Percentiles rank a stretch among this genome's conserved stretches.
phyloP scores from a whole-genome alignment of 2,797 vertebrate genomes.

The Typhlichthys eigenmanni region DNA sequence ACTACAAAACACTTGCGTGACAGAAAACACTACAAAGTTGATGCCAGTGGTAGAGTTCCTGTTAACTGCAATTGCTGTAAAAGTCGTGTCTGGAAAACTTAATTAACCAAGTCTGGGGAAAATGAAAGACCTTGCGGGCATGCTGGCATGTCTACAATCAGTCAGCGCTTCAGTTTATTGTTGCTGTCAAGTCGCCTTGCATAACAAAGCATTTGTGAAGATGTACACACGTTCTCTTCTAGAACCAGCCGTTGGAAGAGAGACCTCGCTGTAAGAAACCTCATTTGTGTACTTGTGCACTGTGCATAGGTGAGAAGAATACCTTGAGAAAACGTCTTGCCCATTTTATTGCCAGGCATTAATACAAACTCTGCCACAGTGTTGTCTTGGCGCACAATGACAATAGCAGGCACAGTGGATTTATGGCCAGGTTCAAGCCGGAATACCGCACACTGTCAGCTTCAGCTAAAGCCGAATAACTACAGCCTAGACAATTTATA shows the following conservation, averaged over 20 bases:
- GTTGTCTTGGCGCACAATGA: too few relatives aligned
- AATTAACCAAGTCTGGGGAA: constrained; percentile 37
- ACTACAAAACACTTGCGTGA: background rate
- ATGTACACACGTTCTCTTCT: constrained; percentile 46
- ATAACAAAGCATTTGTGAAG: constrained; percentile 35
- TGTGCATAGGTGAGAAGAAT: too few relatives aligned
- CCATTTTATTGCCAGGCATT: too few relatives aligned
- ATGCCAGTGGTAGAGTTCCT: constrained; percentile 8
- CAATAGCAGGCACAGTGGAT: too few relatives aligned
- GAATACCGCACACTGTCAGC: too few relatives aligned
- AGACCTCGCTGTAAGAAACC: constrained; percentile 24
- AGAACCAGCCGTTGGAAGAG: constrained; percentile 28
- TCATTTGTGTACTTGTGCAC: constrained; percentile 6
- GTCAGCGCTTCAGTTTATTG: constrained; percentile 37
- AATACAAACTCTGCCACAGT: too few relatives aligned
- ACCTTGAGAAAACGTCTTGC: too few relatives aligned
- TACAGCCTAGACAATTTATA: too few relatives aligned
- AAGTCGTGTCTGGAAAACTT: constrained; percentile 19
- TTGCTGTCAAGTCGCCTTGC: constrained; percentile 33
- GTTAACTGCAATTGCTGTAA: constrained; percentile 11
- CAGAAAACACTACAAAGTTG: background rate
- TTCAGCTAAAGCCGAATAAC: too few relatives aligned
- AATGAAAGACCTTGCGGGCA: constrained; percentile 14
- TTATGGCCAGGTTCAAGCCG: too few relatives aligned
- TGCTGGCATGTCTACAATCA: constrained; percentile 34